Conservation (phyloP, 2,797 vertebrate genomes). For the Etheostoma nigrum region DNA sequence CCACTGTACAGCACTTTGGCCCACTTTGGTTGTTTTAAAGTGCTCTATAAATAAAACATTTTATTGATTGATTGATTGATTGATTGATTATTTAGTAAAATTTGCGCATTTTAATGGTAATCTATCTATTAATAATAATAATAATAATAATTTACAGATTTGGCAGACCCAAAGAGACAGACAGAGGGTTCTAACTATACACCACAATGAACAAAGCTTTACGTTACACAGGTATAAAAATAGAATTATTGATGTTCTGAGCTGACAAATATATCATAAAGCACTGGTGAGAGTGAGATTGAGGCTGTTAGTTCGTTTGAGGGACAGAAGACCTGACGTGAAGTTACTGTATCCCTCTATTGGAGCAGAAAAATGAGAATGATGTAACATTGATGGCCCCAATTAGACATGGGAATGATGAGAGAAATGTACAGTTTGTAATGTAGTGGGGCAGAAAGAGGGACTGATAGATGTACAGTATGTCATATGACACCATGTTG, state of each 20-base stretch:
- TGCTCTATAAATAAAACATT: too few species aligned
- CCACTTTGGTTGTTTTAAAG: too few species aligned
- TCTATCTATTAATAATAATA: background rate
- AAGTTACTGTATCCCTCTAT: background rate
- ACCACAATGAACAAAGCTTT: background rate
- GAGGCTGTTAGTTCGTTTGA: slow-evolving; percentile 1
- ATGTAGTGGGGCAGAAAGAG: background rate
- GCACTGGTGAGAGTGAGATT: slow-evolving; percentile 2
- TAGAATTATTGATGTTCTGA: slow-evolving; percentile 22
- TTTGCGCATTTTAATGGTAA: background rate
- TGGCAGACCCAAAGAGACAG: background rate
- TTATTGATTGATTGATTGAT: too few species aligned
- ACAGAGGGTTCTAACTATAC: slow-evolving; percentile 1
- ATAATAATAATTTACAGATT: background rate
- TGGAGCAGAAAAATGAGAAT: background rate
- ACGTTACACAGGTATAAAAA: slow-evolving; percentile 20
- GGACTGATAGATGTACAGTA: background rate
- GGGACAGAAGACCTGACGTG: background rate
- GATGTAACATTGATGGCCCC: background rate
- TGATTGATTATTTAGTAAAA: too few species aligned
- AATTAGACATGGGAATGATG: background rate
- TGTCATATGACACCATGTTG: slow-evolving; percentile 2
- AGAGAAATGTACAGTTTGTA: background rate
- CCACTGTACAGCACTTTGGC: too few species aligned
- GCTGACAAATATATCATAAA: slow-evolving; percentile 12